Evolutionary conservation across 2,797 vertebrate species (phyloP).

Genomic region (Acanthurus leucopareius): DNA sequence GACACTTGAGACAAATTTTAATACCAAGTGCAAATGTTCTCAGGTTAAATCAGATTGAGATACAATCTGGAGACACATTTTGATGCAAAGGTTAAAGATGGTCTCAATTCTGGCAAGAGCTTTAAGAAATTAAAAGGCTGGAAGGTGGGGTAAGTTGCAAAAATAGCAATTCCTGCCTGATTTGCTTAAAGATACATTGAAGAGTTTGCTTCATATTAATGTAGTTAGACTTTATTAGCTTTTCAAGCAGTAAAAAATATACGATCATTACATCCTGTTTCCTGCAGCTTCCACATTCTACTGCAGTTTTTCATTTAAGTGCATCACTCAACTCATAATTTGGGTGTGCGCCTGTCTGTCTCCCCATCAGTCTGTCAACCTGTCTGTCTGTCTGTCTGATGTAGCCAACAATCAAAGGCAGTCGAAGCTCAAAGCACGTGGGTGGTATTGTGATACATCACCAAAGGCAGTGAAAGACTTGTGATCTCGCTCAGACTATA

Average conservation of each 20-base stretch:
- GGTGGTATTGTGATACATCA: slow-evolving; percentile 34
- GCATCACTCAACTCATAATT: slow-evolving; percentile 10
- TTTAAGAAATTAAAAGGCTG: no score
- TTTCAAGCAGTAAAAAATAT: neutral
- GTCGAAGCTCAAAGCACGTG: slow-evolving; percentile 27
- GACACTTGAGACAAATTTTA: no score
- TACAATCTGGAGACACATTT: no score
- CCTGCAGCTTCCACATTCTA: neutral
- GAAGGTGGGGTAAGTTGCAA: no score
- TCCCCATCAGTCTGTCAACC: slow-evolving; percentile 14
- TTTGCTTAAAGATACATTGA: neutral
- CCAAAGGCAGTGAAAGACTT: slow-evolving; percentile 45
- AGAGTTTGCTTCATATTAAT: slow-evolving; percentile 3
- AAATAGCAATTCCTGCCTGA: no score
- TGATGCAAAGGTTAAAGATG: no score
- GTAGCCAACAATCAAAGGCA: slow-evolving; percentile 5
- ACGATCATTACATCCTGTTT: neutral
- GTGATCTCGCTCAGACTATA: slow-evolving; percentile 52
- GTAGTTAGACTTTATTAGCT: neutral
- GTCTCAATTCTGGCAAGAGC: no score
- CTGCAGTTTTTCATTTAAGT: slow-evolving; percentile 13
- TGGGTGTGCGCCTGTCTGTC: slow-evolving; percentile 1
- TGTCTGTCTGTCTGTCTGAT: slow-evolving; percentile 6
- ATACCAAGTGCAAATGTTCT: no score
- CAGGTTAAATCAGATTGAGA: no score